Base-by-base conservation (phyloP, 2,888 invertebrate genomes). In the Agriopis marginaria region DNA sequence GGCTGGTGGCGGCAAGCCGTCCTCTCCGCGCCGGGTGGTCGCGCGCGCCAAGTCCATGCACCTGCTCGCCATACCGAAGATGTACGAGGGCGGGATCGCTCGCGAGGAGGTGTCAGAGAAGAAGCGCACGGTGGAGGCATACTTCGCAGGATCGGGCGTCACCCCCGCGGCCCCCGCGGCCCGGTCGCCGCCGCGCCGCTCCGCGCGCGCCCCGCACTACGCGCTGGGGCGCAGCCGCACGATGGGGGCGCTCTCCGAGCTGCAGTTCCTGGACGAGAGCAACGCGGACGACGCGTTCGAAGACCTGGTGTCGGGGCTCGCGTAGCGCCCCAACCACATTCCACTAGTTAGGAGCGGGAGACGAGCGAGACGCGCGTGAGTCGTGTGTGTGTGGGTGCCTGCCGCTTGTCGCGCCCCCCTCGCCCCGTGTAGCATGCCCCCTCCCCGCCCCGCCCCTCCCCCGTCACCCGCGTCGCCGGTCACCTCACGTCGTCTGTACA, bases 231-330 rank as follows among this genome's bases (percentile, higher is more conserved):
- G 97, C 81, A 97, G 97, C 88, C 96, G 96, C 82, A 97, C 97
- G 49, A 95, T 97, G 95, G 97, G 97, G 8, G 96, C 97, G 75
- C 95, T 97, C 75, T 93, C 96, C 64, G 95, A 96, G 88, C 86
- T 96, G 86, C 90, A 95, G 84, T 91, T 95, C 85, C 94, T 96
- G 84, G 97, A 97, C 89, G 97, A 97, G 89, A 96, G 95, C 90
- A 97, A 98, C 92, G 97, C 98, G 72, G 98, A 98, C 87, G 96
- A 96, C 93, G 97, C 97, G 78, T 98, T 98, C 94, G 98, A 98
- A 88, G 96, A 97, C 90, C 95, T 98, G 81, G 97, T 98, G 95
- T 95, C 95, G 92, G 95, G 89, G 90, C 92, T 94, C 86, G 90
- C 92, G 84, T 93, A 91, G 87, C 86, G 84, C 80, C 81, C 79